Conservation (phyloP, 1,140 invertebrate species). For the Maconellicoccus hirsutus region DNA sequence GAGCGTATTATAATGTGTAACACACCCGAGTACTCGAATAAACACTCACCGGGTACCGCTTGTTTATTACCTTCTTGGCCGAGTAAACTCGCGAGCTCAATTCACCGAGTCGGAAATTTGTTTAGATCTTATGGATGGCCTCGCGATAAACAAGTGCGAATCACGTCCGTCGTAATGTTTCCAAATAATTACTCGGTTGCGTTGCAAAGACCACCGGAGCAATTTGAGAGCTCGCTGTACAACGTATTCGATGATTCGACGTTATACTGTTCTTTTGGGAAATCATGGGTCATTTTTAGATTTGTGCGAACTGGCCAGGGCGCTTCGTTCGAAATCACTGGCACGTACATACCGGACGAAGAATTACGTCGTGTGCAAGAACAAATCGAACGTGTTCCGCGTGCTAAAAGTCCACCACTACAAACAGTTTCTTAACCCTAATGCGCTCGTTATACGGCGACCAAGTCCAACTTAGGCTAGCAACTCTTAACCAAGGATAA, state of each 20-base stretch:
- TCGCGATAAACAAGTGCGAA: neutral
- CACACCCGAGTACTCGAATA: too few relatives aligned
- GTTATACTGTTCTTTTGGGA: constrained; percentile 17
- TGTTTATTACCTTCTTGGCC: neutral
- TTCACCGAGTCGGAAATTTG: neutral
- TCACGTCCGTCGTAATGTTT: neutral
- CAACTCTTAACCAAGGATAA: neutral
- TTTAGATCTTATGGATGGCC: neutral
- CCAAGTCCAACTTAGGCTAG: neutral
- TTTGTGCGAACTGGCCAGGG: neutral
- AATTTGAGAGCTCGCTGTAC: neutral
- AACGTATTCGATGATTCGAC: neutral
- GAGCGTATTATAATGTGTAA: too few relatives aligned
- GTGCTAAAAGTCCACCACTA: neutral
- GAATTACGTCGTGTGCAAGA: neutral
- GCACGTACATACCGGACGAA: neutral
- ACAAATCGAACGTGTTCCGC: constrained; percentile 11
- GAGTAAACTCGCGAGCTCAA: too few relatives aligned
- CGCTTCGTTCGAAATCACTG: neutral
- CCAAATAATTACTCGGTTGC: neutral
- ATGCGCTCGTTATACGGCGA: neutral
- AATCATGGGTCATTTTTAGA: constrained; percentile 15
- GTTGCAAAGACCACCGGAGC: neutral
- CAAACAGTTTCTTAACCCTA: neutral
- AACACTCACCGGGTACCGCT: neutral